Evolutionary conservation across 2,888 invertebrate species (phyloP), one percentile per base, ranked within the genome.

Genomic region (Stenurella melanura): DNA sequence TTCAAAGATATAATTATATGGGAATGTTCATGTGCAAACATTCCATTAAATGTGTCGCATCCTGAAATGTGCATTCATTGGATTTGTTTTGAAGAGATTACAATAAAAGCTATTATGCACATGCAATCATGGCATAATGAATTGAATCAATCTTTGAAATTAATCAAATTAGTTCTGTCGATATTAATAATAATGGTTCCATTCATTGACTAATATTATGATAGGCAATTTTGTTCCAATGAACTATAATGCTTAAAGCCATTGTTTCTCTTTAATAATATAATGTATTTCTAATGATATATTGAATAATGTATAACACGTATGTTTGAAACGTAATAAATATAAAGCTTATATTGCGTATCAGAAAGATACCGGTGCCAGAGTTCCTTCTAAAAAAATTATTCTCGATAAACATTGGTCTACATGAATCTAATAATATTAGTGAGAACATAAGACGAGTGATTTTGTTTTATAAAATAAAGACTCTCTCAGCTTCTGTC

Each of bases 21-120:
- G 15, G 15, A 50, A 34, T 34, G 9, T 9, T 34, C 7, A 7
- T 34, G 6, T 34, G 30, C 30, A 34, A 2, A 34, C 9, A 34
- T 34, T n/a, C 12, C 3, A n/a, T 50, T n/a, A n/a, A n/a, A 15
- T 17, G 15, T 50, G n/a, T 17, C 12, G 15, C 12, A n/a, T 50
- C 1, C n/a, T 50, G 15, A 3, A 50, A 50, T 50, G 2, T 50
- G 50, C n/a, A 34, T n/a, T 50, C 50, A 15, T n/a, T 50, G 3
- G n/a, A 15, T n/a, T 17, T 42, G 4, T 15, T 15, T 42, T 50
- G 50, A 50, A n/a, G 3, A n/a, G 50, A 50, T n/a, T n/a, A 50
- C 50, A 50, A 50, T n/a, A n/a, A 50, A 50, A 50, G 50, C 50
- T 50, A 50, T 50, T 50, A 50, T 50, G 50, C 50, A 50, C n/a